A percentile compares a stretch with the other conserved stretches of the same genome.
These are phyloP conservation scores for Etia nguti DNA, from an alignment of 2,113 vertebrate species.

Conservation along the genomic window DNA sequence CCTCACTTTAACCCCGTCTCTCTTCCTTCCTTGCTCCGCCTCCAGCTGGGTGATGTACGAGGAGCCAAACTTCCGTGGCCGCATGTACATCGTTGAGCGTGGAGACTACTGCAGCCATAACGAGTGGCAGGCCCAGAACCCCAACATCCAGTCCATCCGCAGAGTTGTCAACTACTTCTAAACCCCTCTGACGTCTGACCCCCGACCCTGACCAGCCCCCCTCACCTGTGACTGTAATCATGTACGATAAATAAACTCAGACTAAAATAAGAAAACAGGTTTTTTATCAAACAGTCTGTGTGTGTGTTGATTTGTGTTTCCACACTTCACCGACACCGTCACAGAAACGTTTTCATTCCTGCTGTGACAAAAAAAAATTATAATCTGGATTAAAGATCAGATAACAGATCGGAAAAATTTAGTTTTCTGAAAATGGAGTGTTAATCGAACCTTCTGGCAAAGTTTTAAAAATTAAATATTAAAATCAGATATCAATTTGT, in stretches of 20 bases:
- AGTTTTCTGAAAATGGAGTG: background rate
- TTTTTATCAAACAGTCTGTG: conserved; percentile 59
- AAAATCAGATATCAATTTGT: too few species aligned
- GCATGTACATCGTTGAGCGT: conserved; percentile 88
- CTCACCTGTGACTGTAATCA: background rate
- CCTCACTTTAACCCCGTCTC: background rate
- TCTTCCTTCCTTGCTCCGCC: fast-evolving
- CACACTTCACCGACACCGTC: fast-evolving
- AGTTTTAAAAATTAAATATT: background rate
- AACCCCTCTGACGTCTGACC: background rate
- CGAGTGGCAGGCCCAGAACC: conserved; percentile 83
- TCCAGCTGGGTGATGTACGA: conserved; percentile 91
- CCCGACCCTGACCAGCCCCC: background rate
- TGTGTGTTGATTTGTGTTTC: conserved; percentile 3
- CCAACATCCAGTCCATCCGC: conserved; percentile 86
- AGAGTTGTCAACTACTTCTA: conserved; percentile 89
- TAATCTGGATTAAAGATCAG: background rate
- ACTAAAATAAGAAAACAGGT: conserved; percentile 13
- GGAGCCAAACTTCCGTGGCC: conserved; percentile 89
- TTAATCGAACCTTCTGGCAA: background rate
- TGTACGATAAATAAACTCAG: conserved; percentile 73
- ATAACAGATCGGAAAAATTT: background rate
- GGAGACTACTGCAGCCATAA: conserved; percentile 82
- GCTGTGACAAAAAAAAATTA: background rate
- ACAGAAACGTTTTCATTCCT: fast-evolving